phyloP scores from a whole-genome alignment of 1,140 invertebrate genomes.

The Drosophila suzukii region DNA sequence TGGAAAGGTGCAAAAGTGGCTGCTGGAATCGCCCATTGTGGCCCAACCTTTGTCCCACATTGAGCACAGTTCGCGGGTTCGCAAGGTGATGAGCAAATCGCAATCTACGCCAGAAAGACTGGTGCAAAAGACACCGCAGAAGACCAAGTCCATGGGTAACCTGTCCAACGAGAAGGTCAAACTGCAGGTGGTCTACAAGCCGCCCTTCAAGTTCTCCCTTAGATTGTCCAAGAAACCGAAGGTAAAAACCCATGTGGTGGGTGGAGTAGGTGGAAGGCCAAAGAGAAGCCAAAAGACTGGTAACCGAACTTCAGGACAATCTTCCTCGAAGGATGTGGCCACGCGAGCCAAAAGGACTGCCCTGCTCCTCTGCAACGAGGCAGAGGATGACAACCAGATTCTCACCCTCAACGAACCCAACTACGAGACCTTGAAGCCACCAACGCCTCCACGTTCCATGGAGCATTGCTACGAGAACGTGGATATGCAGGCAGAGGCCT shows the following conservation, averaged over 20 bases:
- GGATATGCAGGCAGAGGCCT: constrained; percentile 56
- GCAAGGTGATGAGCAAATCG: constrained; percentile 81
- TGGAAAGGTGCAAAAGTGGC: constrained; percentile 93
- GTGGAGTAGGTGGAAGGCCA: constrained; percentile 41
- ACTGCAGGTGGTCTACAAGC: constrained; percentile 93
- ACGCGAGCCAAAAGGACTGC: constrained; percentile 67
- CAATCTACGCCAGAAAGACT: constrained; percentile 79
- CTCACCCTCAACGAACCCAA: constrained; percentile 80
- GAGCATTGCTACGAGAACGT: constrained; percentile 76
- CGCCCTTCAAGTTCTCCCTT: constrained; percentile 93
- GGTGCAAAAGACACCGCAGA: constrained; percentile 77
- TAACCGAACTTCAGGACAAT: constrained; percentile 41
- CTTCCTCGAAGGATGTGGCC: constrained; percentile 47
- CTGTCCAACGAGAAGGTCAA: constrained; percentile 88
- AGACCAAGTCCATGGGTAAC: constrained; percentile 80
- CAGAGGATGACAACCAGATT: constrained; percentile 80
- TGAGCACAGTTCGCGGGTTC: constrained; percentile 85
- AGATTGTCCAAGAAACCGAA: constrained; percentile 89
- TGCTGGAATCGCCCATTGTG: constrained; percentile 89
- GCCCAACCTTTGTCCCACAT: constrained; percentile 86
- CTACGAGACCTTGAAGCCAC: constrained; percentile 80
- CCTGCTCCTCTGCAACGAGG: constrained; percentile 70
- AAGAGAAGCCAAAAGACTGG: constrained; percentile 58
- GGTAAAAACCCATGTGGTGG: constrained; percentile 85
- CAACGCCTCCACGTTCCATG: constrained; percentile 30